Conservation (phyloP, 2,113 vertebrate genomes). For the Casuarius casuarius region DNA sequence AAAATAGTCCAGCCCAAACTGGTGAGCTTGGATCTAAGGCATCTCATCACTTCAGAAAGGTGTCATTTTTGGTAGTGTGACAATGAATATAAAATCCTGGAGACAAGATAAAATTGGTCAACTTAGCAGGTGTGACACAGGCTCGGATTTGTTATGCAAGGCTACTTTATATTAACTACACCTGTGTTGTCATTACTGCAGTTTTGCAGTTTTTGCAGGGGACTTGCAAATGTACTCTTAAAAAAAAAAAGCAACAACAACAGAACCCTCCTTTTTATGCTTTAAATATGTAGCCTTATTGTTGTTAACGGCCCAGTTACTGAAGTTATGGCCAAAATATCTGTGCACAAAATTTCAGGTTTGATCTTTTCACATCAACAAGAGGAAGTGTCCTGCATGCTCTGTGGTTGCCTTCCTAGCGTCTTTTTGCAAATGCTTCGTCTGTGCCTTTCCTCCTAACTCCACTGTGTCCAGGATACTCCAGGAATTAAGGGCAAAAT, state of each 20-base stretch:
- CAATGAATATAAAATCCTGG: not conserved
- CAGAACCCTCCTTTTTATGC: not conserved
- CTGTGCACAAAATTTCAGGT: not conserved
- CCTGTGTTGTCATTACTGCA: not conserved
- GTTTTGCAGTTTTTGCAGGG: not conserved
- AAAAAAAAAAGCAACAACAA: not conserved
- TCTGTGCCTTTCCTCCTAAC: not conserved
- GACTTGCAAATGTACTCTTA: not conserved
- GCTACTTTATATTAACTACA: not conserved
- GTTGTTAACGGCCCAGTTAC: not conserved
- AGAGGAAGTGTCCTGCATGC: not conserved
- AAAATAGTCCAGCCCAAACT: not conserved
- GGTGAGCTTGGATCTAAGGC: not conserved
- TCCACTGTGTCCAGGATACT: not conserved
- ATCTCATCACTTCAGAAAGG: not conserved
- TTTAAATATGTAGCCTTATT: not conserved
- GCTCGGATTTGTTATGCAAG: not conserved
- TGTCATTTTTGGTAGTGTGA: not conserved
- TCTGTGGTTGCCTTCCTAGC: not conserved
- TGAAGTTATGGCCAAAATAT: not conserved
- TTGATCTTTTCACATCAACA: not conserved
- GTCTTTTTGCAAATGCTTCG: not conserved
- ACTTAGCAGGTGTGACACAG: not conserved
- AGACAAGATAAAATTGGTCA: not conserved
- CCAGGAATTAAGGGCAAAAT: not conserved